A percentile compares a stretch with the other conserved stretches of the same genome.
Evolutionary conservation across 2,113 vertebrate genomes (phyloP).

Genomic region (Epinephelus fuscoguttatus): DNA sequence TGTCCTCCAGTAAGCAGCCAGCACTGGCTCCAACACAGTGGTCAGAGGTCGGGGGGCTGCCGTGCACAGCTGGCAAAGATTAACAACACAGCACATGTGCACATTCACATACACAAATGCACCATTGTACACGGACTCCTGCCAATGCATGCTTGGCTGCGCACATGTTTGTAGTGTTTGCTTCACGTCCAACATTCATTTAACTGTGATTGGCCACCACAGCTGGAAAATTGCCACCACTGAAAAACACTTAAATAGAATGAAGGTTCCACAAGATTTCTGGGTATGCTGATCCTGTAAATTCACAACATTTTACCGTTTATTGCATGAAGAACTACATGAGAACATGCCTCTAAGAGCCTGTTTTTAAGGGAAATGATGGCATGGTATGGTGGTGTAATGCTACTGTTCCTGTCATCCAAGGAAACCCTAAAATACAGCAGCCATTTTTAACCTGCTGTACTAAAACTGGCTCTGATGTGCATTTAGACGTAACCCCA

Average conservation of each 20-base stretch:
- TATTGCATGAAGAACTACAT: constrained; percentile 10
- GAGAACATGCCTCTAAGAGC: background rate
- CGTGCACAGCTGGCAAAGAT: constrained; percentile 82
- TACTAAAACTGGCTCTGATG: constrained; percentile 7
- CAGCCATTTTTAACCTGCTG: background rate
- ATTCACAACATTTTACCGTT: background rate
- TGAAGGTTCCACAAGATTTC: background rate
- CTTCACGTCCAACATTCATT: constrained; percentile 54
- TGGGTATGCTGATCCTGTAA: background rate
- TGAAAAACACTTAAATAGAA: constrained; percentile 25
- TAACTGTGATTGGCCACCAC: constrained; percentile 48
- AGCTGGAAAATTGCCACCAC: constrained; percentile 36
- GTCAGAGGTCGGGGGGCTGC: constrained; percentile 76
- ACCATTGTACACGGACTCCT: constrained; percentile 64
- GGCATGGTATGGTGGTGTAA: background rate
- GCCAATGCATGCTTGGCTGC: constrained; percentile 37
- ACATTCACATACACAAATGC: constrained; percentile 70
- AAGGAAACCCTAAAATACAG: constrained; percentile 7
- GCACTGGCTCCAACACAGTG: constrained; percentile 34
- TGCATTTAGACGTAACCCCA: constrained; percentile 7
- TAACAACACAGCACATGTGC: constrained; percentile 75
- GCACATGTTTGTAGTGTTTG: constrained; percentile 55
- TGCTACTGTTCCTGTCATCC: background rate
- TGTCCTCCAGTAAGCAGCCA: constrained; percentile 53
- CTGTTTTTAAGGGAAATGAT: background rate